Conservation (phyloP, 1,140 invertebrate genomes). For the Epicauta chinensis region DNA sequence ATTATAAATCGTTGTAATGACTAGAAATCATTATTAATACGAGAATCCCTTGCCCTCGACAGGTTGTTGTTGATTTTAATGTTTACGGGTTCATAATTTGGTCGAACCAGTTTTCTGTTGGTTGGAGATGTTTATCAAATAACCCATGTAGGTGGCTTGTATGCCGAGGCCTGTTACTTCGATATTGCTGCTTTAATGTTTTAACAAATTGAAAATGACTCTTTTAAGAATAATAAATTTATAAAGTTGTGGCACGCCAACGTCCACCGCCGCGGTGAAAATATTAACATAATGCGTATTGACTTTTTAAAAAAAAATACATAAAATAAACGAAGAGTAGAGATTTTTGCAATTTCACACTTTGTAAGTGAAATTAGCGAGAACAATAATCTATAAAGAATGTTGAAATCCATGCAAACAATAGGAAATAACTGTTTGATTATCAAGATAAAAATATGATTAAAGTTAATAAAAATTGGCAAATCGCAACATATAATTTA, state of each 20-base stretch:
- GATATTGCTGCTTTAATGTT: slow-evolving; percentile 13
- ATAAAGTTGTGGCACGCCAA: background rate
- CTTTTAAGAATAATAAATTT: slow-evolving; percentile 11
- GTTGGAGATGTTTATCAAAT: slow-evolving; percentile 19
- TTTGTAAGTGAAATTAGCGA: too few relatives aligned
- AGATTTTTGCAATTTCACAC: too few relatives aligned
- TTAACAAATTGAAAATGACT: slow-evolving; percentile 15
- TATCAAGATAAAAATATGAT: too few relatives aligned
- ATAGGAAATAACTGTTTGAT: too few relatives aligned
- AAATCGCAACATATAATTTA: too few relatives aligned
- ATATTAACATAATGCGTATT: too few relatives aligned
- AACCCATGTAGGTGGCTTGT: slow-evolving; percentile 30
- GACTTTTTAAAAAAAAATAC: too few relatives aligned
- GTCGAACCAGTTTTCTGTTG: slow-evolving; percentile 18
- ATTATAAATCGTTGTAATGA: too few relatives aligned
- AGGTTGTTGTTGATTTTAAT: slow-evolving; percentile 19
- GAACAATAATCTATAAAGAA: too few relatives aligned
- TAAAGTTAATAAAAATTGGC: too few relatives aligned
- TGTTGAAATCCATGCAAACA: too few relatives aligned
- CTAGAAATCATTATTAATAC: slow-evolving; percentile 9
- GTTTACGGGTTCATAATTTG: slow-evolving; percentile 28
- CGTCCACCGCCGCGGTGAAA: background rate
- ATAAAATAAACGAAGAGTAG: too few relatives aligned
- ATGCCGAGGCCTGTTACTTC: slow-evolving; percentile 22
- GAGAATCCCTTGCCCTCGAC: background rate